Conservation (phyloP, 2,797 vertebrate species). For the Sebastes alutus region DNA sequence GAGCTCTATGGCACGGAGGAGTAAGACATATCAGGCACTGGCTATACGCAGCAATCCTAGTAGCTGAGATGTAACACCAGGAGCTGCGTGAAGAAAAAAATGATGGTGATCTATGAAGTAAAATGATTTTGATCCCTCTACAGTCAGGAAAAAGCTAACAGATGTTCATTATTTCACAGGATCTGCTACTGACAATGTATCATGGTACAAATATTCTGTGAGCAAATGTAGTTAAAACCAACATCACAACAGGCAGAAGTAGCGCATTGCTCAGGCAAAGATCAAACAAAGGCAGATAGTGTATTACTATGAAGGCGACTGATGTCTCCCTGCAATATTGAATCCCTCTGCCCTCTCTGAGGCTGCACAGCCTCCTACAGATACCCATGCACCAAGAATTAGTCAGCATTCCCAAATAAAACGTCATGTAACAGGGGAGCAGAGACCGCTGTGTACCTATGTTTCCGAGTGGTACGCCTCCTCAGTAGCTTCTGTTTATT, state of each 20-base stretch:
- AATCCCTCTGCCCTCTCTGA: constrained; percentile 35
- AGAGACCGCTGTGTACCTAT: constrained; percentile 93
- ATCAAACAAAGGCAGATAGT: constrained; percentile 60
- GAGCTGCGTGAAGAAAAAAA: neutral
- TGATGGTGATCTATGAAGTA: neutral
- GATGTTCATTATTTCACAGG: constrained; percentile 10
- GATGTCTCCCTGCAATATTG: constrained; percentile 41
- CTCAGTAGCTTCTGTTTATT: constrained; percentile 98
- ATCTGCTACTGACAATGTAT: constrained; percentile 1
- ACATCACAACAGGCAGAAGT: constrained; percentile 85
- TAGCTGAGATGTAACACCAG: neutral
- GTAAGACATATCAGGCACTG: too few relatives aligned
- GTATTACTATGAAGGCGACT: constrained; percentile 60
- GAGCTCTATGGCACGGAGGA: neutral
- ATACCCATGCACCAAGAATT: constrained; percentile 92
- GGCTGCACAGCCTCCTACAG: constrained; percentile 70
- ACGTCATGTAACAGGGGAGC: constrained; percentile 84
- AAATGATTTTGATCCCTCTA: neutral
- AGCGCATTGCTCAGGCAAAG: constrained; percentile 79
- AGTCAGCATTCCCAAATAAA: constrained; percentile 92
- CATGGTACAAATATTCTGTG: constrained; percentile 2
- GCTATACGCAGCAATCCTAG: too few relatives aligned
- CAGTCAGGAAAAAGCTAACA: constrained; percentile 9
- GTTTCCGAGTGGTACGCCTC: constrained; percentile 92
- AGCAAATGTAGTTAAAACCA: constrained; percentile 36